Evolutionary conservation across 2,113 vertebrate species (phyloP).

Genomic region (Hyla sarda): DNA sequence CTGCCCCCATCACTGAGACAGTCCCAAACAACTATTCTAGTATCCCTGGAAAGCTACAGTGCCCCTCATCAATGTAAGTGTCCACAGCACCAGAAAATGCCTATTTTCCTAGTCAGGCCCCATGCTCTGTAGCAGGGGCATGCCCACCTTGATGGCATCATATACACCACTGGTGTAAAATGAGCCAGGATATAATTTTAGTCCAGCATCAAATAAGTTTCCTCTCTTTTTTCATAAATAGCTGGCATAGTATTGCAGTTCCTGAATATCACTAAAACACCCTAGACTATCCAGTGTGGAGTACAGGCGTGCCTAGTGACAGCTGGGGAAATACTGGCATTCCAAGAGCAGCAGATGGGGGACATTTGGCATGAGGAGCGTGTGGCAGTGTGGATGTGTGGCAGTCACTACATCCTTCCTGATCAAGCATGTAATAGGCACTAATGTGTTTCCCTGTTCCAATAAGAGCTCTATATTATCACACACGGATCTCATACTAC

Average conservation of each 20-base stretch:
- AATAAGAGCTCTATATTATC: neutral
- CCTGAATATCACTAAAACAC: neutral
- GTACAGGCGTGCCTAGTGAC: neutral
- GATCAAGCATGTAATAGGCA: neutral
- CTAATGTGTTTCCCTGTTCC: neutral
- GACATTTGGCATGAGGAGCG: neutral
- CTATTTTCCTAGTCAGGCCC: neutral
- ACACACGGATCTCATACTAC: too few species aligned
- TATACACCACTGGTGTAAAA: neutral
- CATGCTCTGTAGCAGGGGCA: neutral
- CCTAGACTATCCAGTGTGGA: neutral
- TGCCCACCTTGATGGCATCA: neutral
- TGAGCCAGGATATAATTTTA: neutral
- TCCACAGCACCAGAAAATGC: too few species aligned
- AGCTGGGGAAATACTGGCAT: slow-evolving; percentile 5
- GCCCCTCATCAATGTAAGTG: too few species aligned
- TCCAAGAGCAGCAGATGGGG: slow-evolving; percentile 21
- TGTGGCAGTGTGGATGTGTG: neutral
- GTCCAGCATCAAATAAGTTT: neutral
- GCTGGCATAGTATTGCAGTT: neutral
- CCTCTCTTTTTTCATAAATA: neutral
- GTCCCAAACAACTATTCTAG: too few species aligned
- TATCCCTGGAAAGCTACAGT: too few species aligned
- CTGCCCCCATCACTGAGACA: too few species aligned
- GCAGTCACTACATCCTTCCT: neutral